Base-by-base conservation (phyloP, 92 coral and sea anemone species). In the Phymanthus crucifer region DNA sequence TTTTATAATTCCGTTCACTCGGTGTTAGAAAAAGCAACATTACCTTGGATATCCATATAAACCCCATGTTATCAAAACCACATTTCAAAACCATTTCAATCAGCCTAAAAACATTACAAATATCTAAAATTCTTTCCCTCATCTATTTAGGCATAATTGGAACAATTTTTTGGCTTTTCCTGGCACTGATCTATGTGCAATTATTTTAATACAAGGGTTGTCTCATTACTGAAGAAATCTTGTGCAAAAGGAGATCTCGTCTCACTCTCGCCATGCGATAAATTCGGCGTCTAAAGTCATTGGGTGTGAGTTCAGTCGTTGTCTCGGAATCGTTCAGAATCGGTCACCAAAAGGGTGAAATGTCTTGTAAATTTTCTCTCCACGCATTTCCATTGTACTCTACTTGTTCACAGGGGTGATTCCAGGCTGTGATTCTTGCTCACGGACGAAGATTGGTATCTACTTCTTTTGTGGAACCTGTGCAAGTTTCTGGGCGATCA, bases 401-500 rank as follows among this genome's bases (percentile, higher is more conserved):
- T 54, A 54, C 10, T 50, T 50, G 58, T 21, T 50, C 58, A 50
- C 16, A 2, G 64, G 64, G 27, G 27, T 54, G 64, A 54, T 54
- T 23, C 64, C 23, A 54, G 64, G 48, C 48, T 43, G 43, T 27
- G 68, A 61, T 34, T 61, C 68, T 8, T 61, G 56, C 38, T 64
- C 61, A 72, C 64, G 40, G 12, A 48, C 14, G 23, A 48, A 56
- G 32, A 73, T 61, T 34, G 58, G 26, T 77, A 71, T 77, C 47
- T 61, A 50, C 38, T 9, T 76, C 80, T 70, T 47, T 70, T 1
- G 45, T 45, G 75, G 64, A 67, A 40, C 40, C 47, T 37, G 6
- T 67, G 64, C 81, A 47, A 58, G 72, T 77, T 26, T 40, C 71
- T 29, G 61, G 32, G 74, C 14, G 21, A 19, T 65, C 82, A 68